Conservation (phyloP, 92 coral and sea anemone genomes). For the Bergia sp. region DNA sequence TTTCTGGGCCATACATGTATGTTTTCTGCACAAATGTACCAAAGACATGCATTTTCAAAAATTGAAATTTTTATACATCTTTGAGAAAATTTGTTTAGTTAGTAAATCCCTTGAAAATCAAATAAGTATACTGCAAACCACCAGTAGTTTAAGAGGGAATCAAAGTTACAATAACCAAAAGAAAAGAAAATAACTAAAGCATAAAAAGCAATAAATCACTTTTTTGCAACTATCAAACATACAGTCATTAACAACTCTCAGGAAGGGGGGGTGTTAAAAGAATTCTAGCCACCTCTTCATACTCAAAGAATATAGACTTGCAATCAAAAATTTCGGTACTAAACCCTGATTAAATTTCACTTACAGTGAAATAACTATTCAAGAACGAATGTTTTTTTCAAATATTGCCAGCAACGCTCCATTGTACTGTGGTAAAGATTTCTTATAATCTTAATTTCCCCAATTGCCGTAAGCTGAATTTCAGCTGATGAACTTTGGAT, state of each 20-base stretch:
- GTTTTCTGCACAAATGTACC: background rate
- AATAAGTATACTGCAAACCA: too few relatives aligned
- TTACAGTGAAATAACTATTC: background rate
- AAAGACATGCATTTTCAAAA: background rate
- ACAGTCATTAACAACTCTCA: background rate
- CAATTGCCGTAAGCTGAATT: background rate
- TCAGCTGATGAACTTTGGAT: background rate
- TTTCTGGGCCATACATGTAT: too few relatives aligned
- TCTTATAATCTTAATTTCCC: background rate
- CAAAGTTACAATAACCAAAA: background rate
- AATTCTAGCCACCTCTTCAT: background rate
- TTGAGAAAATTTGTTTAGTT: background rate
- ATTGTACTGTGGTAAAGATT: background rate
- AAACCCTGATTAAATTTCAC: too few relatives aligned
- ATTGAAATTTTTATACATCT: background rate
- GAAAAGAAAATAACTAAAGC: background rate
- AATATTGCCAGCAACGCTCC: background rate
- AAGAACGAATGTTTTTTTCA: too few relatives aligned
- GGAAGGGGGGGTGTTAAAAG: background rate
- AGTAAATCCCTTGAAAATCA: background rate
- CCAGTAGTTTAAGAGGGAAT: background rate
- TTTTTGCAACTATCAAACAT: conserved; percentile 22
- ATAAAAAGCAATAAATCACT: background rate
- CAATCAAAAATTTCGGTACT: background rate
- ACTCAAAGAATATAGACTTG: background rate